A percentile compares a stretch with the other conserved stretches of the same genome.
phyloP scores from a whole-genome alignment of 2,113 vertebrate genomes.

The Rana temporaria region DNA sequence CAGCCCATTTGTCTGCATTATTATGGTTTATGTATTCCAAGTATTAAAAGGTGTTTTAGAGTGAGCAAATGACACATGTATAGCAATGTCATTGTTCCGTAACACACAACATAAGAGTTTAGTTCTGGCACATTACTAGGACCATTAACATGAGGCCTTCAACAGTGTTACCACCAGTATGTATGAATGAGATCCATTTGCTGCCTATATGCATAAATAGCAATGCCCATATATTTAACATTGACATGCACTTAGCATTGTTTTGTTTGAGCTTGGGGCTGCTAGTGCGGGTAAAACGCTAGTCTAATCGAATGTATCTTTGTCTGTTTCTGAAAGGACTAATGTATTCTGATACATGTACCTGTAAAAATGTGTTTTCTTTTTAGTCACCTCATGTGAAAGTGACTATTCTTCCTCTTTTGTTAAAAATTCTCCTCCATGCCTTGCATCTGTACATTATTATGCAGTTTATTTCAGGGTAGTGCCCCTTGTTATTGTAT shows the following conservation, averaged over 20 bases:
- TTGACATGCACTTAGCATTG: slow-evolving; percentile 45
- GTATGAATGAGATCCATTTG: slow-evolving; percentile 11
- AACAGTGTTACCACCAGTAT: background rate
- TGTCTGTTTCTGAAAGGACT: slow-evolving; percentile 31
- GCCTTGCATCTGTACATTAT: background rate
- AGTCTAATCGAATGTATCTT: slow-evolving; percentile 34
- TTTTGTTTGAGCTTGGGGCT: background rate
- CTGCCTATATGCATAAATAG: slow-evolving; percentile 20
- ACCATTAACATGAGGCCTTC: slow-evolving; percentile 13
- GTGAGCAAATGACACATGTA: background rate
- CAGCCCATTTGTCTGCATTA: no score
- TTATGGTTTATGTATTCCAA: background rate
- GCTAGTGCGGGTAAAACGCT: slow-evolving; percentile 5
- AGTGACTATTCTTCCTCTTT: slow-evolving; percentile 12
- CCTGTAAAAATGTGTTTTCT: slow-evolving; percentile 27
- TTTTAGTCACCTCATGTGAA: background rate
- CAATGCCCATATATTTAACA: slow-evolving; percentile 29
- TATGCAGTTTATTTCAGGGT: no score
- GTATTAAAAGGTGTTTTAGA: background rate
- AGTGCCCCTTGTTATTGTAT: no score
- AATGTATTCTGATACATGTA: slow-evolving; percentile 32
- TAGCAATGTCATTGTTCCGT: background rate
- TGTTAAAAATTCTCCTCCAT: background rate
- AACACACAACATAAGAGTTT: background rate
- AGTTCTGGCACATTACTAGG: background rate